Conservation (phyloP, 2,888 invertebrate species). For the Rotaria sp. region DNA sequence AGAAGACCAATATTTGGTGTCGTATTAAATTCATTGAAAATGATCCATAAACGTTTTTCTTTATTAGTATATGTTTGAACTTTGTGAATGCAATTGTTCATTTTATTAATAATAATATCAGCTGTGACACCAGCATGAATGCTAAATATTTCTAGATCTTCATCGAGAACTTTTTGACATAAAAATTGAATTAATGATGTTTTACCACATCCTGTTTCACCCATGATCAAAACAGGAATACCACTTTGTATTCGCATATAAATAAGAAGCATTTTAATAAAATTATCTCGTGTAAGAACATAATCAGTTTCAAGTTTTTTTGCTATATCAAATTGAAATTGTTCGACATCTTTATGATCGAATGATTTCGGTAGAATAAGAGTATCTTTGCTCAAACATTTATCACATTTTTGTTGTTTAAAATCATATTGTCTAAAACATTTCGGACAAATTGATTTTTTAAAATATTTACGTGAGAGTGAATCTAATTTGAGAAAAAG, state of each 20-base stretch:
- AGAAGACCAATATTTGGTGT: constrained; percentile 51
- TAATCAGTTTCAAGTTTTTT: constrained; percentile 42
- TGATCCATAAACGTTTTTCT: constrained; percentile 34
- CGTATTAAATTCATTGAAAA: constrained; percentile 52
- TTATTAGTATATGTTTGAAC: constrained; percentile 42
- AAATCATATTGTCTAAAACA: constrained; percentile 42
- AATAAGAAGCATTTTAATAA: constrained; percentile 52
- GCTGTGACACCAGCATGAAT: constrained; percentile 50
- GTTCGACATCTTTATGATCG: not conserved
- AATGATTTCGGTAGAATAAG: not conserved
- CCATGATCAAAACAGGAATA: constrained; percentile 54
- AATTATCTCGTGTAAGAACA: constrained; percentile 52
- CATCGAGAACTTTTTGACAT: constrained; percentile 47
- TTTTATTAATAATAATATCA: constrained; percentile 47
- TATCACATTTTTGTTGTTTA: constrained; percentile 44
- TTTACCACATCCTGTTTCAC: constrained; percentile 53
- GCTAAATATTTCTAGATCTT: constrained; percentile 42
- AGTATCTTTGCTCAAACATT: not conserved
- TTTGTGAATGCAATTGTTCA: constrained; percentile 45
- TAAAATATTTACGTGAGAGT: too few relatives aligned
- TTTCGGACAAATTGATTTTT: too few relatives aligned
- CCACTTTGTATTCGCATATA: constrained; percentile 51
- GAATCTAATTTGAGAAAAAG: too few relatives aligned
- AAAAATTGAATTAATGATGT: constrained; percentile 51
- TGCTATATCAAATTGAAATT: not conserved